A percentile compares a stretch with the other conserved stretches of the same genome.
These are phyloP conservation scores for Strigamia transsilvanica DNA, from an alignment of 2,888 invertebrate species.

Conservation along the genomic window DNA sequence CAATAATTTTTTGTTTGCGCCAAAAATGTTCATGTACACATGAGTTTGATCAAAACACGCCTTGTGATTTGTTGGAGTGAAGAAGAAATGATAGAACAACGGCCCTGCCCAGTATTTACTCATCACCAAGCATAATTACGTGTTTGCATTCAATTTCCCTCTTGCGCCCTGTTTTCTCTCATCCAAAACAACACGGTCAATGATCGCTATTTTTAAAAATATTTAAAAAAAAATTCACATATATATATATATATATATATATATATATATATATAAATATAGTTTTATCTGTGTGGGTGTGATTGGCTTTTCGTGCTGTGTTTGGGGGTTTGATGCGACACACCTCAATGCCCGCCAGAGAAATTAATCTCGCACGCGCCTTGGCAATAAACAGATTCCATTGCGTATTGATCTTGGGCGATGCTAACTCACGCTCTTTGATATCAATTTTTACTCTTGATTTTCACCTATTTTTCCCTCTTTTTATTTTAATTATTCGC, in stretches of 20 bases:
- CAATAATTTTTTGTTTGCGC: neutral
- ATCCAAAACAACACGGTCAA: neutral
- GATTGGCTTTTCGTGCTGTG: slow-evolving; percentile 49
- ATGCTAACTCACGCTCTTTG: slow-evolving; percentile 45
- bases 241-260: too few species aligned
- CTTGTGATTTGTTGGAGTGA: slow-evolving; percentile 7
- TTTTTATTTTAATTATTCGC: neutral
- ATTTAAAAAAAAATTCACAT: too few species aligned
- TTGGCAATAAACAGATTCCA: slow-evolving; percentile 51
- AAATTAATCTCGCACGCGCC: slow-evolving; percentile 52
- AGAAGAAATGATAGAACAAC: neutral
- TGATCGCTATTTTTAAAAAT: too few species aligned
- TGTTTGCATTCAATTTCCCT: neutral
- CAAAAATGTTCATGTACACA: neutral
- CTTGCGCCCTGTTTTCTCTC: neutral
- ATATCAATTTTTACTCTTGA: slow-evolving; percentile 17
- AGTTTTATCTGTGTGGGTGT: slow-evolving; percentile 34
- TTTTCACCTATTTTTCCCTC: neutral
- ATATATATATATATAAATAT: neutral
- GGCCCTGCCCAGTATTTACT: slow-evolving; percentile 44
- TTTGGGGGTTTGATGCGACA: slow-evolving; percentile 29
- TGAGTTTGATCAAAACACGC: slow-evolving; percentile 28
- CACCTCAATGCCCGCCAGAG: slow-evolving; percentile 51
- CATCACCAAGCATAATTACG: slow-evolving; percentile 31
- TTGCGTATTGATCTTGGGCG: slow-evolving; percentile 51